These are phyloP conservation scores for Zaprionus africanus DNA, from an alignment of 1,140 invertebrate genomes.

Conservation along the genomic window DNA sequence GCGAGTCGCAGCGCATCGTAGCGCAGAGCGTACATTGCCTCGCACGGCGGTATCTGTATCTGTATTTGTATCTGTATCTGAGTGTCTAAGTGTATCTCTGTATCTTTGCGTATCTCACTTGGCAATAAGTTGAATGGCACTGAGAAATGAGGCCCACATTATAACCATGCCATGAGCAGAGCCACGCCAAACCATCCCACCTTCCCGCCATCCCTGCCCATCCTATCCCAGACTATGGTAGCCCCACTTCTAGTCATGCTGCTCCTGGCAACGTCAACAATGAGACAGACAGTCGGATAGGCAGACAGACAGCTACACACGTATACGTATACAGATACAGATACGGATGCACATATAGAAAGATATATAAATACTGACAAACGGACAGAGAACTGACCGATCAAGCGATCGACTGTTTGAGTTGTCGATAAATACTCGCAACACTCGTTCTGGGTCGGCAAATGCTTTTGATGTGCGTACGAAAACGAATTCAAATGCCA, in stretches of 20 bases:
- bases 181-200: constrained; percentile 10
- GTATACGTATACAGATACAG: constrained; percentile 2
- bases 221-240: not conserved
- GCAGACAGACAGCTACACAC: constrained; percentile 9
- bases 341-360: constrained; percentile 13
- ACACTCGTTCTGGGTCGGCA: constrained; percentile 35
- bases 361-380: constrained; percentile 23
- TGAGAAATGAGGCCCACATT: constrained; percentile 15
- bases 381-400: constrained; percentile 45
- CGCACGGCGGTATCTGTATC: constrained; percentile 22
- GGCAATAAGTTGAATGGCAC: constrained; percentile 73
- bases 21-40: constrained; percentile 30
- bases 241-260: constrained; percentile 27
- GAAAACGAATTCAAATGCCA: constrained; percentile 6
- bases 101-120: constrained; percentile 57
- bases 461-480: constrained; percentile 46
- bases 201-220: constrained; percentile 6
- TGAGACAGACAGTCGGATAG: constrained; percentile 18
- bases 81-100: constrained; percentile 39
- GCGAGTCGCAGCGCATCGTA: not conserved
- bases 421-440: constrained; percentile 51
- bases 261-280: constrained; percentile 40
- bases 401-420: constrained; percentile 45
- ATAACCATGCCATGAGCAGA: constrained; percentile 18
- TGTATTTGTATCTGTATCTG: constrained; percentile 20